phyloP scores from a whole-genome alignment of 2,888 invertebrate species.

The Tipula unca region DNA sequence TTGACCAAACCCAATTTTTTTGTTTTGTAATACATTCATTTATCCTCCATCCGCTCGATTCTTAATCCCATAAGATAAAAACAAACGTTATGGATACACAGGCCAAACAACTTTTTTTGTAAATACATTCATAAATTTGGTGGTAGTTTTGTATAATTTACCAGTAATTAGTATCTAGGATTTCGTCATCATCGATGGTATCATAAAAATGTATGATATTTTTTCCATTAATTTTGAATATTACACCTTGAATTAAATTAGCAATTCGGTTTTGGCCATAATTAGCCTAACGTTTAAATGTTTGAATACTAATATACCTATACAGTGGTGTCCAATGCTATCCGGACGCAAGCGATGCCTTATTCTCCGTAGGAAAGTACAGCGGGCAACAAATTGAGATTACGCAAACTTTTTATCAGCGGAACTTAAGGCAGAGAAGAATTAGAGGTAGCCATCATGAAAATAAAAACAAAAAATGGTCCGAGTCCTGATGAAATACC shows the following conservation, averaged over 20 bases:
- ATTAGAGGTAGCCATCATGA: too few relatives aligned
- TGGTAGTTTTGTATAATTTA: neutral
- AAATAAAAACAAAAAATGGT: too few relatives aligned
- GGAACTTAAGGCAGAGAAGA: too few relatives aligned
- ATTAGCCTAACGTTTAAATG: neutral
- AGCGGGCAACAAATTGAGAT: too few relatives aligned
- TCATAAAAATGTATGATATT: neutral
- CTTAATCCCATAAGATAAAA: neutral
- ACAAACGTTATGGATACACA: neutral
- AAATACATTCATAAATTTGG: neutral
- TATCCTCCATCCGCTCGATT: neutral
- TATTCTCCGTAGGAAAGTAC: too few relatives aligned
- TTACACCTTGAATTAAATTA: neutral
- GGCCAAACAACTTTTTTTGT: neutral
- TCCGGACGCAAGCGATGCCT: too few relatives aligned
- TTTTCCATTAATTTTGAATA: neutral
- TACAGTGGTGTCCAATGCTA: too few relatives aligned
- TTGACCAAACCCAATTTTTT: neutral
- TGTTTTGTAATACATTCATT: too few relatives aligned
- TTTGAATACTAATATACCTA: too few relatives aligned
- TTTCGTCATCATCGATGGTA: neutral
- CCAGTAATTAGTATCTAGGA: neutral
- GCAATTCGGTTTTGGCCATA: neutral
- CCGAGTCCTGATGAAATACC: too few relatives aligned
- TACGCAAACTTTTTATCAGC: too few relatives aligned